These are phyloP conservation scores for Zonitis immaculata DNA, from an alignment of 2,888 invertebrate genomes.

Conservation along the genomic window DNA sequence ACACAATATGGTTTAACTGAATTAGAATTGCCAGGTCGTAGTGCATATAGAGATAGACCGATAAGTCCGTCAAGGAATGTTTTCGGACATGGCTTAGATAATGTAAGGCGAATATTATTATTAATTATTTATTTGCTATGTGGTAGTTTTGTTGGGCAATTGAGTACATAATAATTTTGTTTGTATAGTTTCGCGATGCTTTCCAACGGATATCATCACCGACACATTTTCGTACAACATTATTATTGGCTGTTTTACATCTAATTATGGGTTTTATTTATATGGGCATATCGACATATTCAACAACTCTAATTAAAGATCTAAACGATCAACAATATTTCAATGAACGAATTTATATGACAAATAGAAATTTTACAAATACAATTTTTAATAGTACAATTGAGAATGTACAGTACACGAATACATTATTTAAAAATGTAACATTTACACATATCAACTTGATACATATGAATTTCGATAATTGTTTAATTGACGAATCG, in stretches of 20 bases:
- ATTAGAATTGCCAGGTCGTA: slow-evolving; percentile 64
- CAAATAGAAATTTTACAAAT: slow-evolving; percentile 35
- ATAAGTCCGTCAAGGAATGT: slow-evolving; percentile 40
- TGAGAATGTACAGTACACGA: slow-evolving; percentile 60
- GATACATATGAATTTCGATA: slow-evolving; percentile 66
- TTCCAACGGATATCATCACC: slow-evolving; percentile 64
- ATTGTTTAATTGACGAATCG: slow-evolving; percentile 65
- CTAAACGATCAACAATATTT: slow-evolving; percentile 47
- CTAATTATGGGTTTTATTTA: slow-evolving; percentile 52
- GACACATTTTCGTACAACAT: slow-evolving; percentile 59
- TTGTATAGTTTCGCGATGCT: slow-evolving; percentile 63
- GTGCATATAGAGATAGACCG: slow-evolving; percentile 46
- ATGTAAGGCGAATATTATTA: too few species aligned
- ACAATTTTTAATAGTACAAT: slow-evolving; percentile 56
- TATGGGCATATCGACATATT: slow-evolving; percentile 55
- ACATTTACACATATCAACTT: slow-evolving; percentile 64
- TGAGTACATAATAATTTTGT: background rate
- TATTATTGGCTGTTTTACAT: slow-evolving; percentile 56
- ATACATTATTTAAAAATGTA: slow-evolving; percentile 59
- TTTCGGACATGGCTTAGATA: slow-evolving; percentile 39
- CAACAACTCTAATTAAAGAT: slow-evolving; percentile 50
- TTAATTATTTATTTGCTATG: too few species aligned
- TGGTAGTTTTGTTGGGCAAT: too few species aligned
- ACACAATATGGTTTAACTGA: slow-evolving; percentile 61
- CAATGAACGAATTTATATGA: slow-evolving; percentile 33